Evolutionary conservation across 2,797 vertebrate species (phyloP), one percentile per base, ranked within the genome.

Genomic region (Phoebastria nigripes): DNA sequence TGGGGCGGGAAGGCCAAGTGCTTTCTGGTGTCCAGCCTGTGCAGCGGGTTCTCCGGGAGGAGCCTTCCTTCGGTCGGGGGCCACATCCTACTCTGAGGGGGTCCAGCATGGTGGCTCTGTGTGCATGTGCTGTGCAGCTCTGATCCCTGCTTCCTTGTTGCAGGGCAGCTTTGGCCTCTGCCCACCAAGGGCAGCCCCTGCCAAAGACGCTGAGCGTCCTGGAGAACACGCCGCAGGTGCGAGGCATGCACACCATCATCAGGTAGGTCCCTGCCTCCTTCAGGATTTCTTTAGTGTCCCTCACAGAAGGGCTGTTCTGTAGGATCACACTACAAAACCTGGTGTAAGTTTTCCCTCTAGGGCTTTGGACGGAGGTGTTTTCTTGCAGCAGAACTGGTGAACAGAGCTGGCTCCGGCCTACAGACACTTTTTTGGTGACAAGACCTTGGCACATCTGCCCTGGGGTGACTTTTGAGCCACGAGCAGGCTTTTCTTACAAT

Each of bases 171-270:
- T 96, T 99, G 97, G 99, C 99, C 55, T 99, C 98, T 1, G 98
- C 98, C 63, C 99, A 99, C 92, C 99, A 99, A 94, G 99, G 98
- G n/a, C 99, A 99, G 91, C 99, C 99, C 0, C 97, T 99, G 84
- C 99, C 99, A 1, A 96, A 98, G 93, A 99, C 98, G 1, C 98
- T 99, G 78, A 99, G 98, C 0, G 98, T 99, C 56, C 97, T 99
- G 98, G 98, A 98, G 97, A 98, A 97, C 96, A 99, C 98, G 1
- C 99, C 99, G 1, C 99, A 99, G 97, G 99, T 99, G 93, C 98
- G 98, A 6, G 99, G 99, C 93, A 98, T 99, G 98, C 99, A 99
- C 98, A 99, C 99, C 79, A 99, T 99, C 97, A 99, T 99, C 98
- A 98, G 99, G 99, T 99, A 93, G 29, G 63, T 46, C 39, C 39